Conservation (phyloP, 1,140 invertebrate species). For the Rhagoletis zephyria region DNA sequence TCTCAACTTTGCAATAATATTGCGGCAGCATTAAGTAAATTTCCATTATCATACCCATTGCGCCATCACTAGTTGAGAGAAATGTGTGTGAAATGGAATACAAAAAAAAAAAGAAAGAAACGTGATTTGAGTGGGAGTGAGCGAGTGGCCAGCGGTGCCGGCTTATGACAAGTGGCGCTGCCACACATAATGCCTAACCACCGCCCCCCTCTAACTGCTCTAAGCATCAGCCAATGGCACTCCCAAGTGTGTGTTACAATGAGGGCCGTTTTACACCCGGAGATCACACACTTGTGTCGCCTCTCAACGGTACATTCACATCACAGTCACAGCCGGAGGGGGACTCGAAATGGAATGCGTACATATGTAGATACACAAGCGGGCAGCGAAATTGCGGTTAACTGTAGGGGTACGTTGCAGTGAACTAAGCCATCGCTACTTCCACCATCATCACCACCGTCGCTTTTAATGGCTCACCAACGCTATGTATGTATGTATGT, state of each 20-base stretch:
- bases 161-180: not conserved
- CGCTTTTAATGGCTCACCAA: not conserved
- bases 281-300: not conserved
- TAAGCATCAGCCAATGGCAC: not conserved
- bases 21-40: not conserved
- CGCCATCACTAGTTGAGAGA: not conserved
- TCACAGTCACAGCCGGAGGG: not conserved
- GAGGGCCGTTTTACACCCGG: conserved; percentile 8
- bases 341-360: not conserved
- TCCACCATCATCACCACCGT: not conserved
- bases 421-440: not conserved
- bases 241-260: not conserved
- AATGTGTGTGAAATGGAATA: not conserved
- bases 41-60: not conserved
- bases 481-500: not conserved
- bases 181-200: not conserved
- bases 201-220: not conserved
- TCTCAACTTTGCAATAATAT: not conserved
- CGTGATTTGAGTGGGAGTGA: not conserved
- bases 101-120: not conserved
- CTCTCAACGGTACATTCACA: conserved; percentile 25
- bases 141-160: not conserved
- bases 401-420: not conserved
- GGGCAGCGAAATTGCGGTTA: not conserved
- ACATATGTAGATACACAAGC: not conserved